Evolutionary conservation across 1,140 invertebrate species (phyloP).

Genomic region (Meloidogyne hapla): DNA sequence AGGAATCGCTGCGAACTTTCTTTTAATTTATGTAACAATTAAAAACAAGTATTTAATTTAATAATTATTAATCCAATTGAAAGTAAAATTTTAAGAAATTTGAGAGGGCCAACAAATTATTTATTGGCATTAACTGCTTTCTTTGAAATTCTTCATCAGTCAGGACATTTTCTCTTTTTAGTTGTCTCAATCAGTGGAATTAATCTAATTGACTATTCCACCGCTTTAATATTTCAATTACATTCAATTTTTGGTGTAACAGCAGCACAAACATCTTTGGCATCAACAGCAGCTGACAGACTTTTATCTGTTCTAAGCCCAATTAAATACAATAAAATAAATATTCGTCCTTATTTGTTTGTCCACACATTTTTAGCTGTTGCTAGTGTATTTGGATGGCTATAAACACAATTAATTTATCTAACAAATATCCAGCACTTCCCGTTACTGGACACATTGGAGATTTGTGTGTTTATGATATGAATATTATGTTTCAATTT

Average conservation of each 20-base stretch:
- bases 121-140: slow-evolving; percentile 19
- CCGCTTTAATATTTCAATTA: slow-evolving; percentile 8
- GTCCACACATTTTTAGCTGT: slow-evolving; percentile 15
- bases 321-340: not conserved
- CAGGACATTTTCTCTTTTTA: slow-evolving; percentile 9
- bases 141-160: slow-evolving; percentile 24
- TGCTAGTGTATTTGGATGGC: not conserved
- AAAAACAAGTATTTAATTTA: not conserved
- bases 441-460: slow-evolving; percentile 13
- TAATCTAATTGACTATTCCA: slow-evolving; percentile 25
- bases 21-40: slow-evolving; percentile 21
- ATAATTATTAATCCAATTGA: too few relatives aligned
- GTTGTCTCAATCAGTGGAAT: slow-evolving; percentile 11
- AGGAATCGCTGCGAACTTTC: slow-evolving; percentile 1
- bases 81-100: slow-evolving; percentile 8
- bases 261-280: slow-evolving; percentile 5
- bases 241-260: slow-evolving; percentile 17
- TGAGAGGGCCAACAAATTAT: slow-evolving; percentile 15
- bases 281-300: slow-evolving; percentile 11
- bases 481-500: slow-evolving; percentile 1
- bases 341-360: not conserved
- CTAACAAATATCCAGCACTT: not conserved
- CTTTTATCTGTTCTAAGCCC: slow-evolving; percentile 9
- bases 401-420: not conserved
- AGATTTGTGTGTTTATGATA: not conserved